These are phyloP conservation scores for Mastigias papua DNA, from an alignment of 30 jellyfish, hydroid and myxozoan genomes.

Conservation along the genomic window DNA sequence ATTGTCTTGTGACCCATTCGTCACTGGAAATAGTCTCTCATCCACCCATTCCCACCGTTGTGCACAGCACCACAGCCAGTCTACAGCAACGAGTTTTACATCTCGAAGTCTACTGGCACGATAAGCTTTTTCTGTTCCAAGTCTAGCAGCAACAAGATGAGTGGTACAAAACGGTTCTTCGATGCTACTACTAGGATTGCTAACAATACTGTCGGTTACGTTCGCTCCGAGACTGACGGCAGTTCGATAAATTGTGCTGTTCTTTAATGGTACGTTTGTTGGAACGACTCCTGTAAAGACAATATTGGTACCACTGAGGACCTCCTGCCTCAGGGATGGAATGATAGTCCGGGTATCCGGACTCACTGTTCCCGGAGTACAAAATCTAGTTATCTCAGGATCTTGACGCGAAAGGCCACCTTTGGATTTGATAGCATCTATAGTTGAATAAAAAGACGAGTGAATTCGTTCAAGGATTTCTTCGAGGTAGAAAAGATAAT, in stretches of 20 bases:
- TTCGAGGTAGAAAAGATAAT: slow-evolving; percentile 86
- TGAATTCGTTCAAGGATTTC: slow-evolving; percentile 93
- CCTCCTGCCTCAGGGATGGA: slow-evolving; percentile 88
- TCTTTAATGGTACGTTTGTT: slow-evolving; percentile 73
- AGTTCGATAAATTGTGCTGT: slow-evolving; percentile 87
- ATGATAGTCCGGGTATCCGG: slow-evolving; percentile 91
- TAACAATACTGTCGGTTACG: slow-evolving; percentile 70
- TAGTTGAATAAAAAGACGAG: slow-evolving; percentile 83
- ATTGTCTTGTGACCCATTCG: slow-evolving; percentile 28
- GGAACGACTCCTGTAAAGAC: slow-evolving; percentile 98
- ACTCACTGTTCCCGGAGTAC: slow-evolving; percentile 83
- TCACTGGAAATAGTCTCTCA: slow-evolving; percentile 92
- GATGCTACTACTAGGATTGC: neutral
- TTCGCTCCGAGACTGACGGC: slow-evolving; percentile 95
- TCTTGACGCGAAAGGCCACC: slow-evolving; percentile 93
- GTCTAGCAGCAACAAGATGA: slow-evolving; percentile 98
- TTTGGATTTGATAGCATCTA: slow-evolving; percentile 83
- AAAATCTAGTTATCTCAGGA: slow-evolving; percentile 74
- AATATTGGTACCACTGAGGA: slow-evolving; percentile 82
- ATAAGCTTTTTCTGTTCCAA: slow-evolving; percentile 96
- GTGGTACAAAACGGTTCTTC: slow-evolving; percentile 65
- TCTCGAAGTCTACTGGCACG: slow-evolving; percentile 76
- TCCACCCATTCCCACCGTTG: slow-evolving; percentile 99
- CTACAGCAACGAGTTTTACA: slow-evolving; percentile 87
- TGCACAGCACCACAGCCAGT: slow-evolving; percentile 97